These are phyloP conservation scores for Probosciger aterrimus DNA, from an alignment of 2,113 vertebrate genomes.

Conservation along the genomic window DNA sequence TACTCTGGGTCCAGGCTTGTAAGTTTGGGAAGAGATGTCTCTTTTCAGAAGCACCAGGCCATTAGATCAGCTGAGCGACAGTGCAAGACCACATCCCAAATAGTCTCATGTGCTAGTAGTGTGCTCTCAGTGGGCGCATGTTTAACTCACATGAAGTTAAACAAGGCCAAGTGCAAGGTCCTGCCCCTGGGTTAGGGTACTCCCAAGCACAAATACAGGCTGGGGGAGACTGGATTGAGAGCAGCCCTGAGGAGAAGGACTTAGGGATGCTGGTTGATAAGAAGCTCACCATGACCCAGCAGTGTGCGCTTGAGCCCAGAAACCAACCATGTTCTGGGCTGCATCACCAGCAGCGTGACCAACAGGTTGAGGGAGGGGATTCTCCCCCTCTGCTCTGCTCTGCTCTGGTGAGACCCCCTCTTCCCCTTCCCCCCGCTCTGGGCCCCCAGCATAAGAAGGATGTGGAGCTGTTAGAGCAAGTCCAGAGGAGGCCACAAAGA, in stretches of 20 bases:
- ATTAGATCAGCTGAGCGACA: not conserved
- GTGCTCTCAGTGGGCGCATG: accelerated
- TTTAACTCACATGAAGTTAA: not conserved
- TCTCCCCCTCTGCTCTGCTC: not conserved
- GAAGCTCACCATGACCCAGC: not conserved
- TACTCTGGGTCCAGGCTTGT: not conserved
- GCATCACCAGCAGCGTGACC: not conserved
- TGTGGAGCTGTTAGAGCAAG: too few relatives aligned
- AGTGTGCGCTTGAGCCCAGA: not conserved
- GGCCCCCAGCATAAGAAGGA: too few relatives aligned
- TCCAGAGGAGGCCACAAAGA: not conserved
- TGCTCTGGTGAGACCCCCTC: not conserved
- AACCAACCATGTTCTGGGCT: not conserved
- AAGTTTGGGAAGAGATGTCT: not conserved
- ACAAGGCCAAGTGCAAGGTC: not conserved
- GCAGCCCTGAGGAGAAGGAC: not conserved
- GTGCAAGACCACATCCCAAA: not conserved
- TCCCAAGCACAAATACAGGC: not conserved
- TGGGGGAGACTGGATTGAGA: not conserved
- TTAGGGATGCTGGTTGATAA: not conserved
- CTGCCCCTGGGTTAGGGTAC: not conserved
- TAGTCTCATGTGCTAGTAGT: accelerated
- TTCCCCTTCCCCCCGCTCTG: too few relatives aligned
- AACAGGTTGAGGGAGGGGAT: not conserved
- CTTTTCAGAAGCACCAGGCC: not conserved